Base-by-base conservation (phyloP, 2,888 invertebrate species). In the Euplagia quadripunctaria region DNA sequence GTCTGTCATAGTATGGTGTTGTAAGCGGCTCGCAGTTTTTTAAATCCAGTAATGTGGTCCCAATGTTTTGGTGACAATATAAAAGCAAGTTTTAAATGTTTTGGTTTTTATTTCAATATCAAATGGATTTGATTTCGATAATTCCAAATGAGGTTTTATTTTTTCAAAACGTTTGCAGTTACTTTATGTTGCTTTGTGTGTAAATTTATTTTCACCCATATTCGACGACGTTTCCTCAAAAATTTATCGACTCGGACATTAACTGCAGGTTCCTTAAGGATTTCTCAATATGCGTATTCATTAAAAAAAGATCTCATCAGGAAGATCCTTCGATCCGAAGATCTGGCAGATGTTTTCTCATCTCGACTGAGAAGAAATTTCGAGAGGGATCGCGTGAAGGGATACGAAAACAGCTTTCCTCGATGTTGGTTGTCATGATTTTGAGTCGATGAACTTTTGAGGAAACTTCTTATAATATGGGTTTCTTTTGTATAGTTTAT, bases 401-500 rank as follows among this genome's bases (percentile, higher is more conserved):
- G 6, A 46, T 46, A 9, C 1, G 6, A 46, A 46, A 3, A 31
- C 14, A 14, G 31, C 31, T 31, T 31, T 61, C 14, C 14, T 14
- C 61, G 31, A 12, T 61, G 31, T 31, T 31, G 12, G 12, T 31
- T 61, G 5, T 12, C 31, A 31, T 31, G 31, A 31, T 31, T 12
- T 14, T 31, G 61, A 31, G 31, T 31, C 14, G 31, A 31, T 61
- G 31, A 61, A 61, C 14, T 31, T 61, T 12, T 61, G 61, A 61
- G 61, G 14, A 61, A 31, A 61, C 55, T 58, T 20, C 31, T 7
- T 14, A 12, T 61, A 14, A 61, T 7, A 31, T 31, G 61, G 31
- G 31, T 61, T 84, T 80, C 84, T 87, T 88, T 86, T 88, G 80
- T 84, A 88, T 86, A 88, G 85, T 87, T 87, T 87, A 88, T 12